These are phyloP conservation scores for Lasioglossum baleicum DNA, from an alignment of 1,140 invertebrate species.

Conservation along the genomic window DNA sequence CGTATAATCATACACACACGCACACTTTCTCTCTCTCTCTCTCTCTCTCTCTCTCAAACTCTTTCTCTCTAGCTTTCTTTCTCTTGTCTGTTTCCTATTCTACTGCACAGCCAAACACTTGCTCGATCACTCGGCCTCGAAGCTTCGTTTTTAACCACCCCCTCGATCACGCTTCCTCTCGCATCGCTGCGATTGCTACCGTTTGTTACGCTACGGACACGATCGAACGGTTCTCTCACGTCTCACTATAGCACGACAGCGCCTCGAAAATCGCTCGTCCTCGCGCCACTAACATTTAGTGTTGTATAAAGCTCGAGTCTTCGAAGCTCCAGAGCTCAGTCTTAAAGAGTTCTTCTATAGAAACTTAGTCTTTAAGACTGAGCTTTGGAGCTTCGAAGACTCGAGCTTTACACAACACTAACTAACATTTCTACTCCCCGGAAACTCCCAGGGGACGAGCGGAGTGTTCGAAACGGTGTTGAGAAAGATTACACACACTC, in stretches of 20 bases:
- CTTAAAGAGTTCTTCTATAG: no score
- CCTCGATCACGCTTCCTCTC: slow-evolving; percentile 37
- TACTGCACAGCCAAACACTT: slow-evolving; percentile 80
- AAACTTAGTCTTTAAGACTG: no score
- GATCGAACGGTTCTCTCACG: not conserved
- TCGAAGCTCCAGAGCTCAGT: no score
- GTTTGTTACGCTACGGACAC: not conserved
- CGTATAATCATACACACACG: no score
- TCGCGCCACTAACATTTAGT: not conserved
- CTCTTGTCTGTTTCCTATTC: slow-evolving; percentile 66
- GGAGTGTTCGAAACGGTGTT: no score
- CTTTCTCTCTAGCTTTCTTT: slow-evolving; percentile 23
- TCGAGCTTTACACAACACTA: no score
- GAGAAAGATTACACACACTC: no score
- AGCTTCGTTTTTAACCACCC: slow-evolving; percentile 35
- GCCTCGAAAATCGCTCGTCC: not conserved
- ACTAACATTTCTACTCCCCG: no score
- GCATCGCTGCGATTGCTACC: not conserved
- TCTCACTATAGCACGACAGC: not conserved
- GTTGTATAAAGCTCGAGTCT: no score
- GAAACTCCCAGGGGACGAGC: no score
- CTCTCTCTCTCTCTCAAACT: no score
- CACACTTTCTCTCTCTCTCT: slow-evolving; percentile 20
- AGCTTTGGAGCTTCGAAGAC: no score
- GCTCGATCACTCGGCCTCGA: slow-evolving; percentile 71